Evolutionary conservation across 2,113 vertebrate species (phyloP), one percentile per base, ranked within the genome.

Genomic region (Ivindomyrus marchei): DNA sequence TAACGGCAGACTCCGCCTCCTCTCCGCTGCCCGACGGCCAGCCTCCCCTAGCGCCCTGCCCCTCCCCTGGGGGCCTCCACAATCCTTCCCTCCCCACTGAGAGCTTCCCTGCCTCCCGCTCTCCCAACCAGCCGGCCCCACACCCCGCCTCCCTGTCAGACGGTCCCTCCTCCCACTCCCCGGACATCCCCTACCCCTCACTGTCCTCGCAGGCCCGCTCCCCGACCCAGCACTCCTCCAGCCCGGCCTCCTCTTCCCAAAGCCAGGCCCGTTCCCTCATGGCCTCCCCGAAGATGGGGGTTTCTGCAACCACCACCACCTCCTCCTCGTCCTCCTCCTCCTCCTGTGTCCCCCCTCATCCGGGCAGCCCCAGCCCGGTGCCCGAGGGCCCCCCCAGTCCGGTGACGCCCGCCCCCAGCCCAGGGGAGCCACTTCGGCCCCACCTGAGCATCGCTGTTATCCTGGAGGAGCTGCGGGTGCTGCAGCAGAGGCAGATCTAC

Each of bases 401-500:
- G 19, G 94, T 96, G 53, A 95, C 96, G n/a, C 95, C 96, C 0
- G 94, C 92, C 21, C 94, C 95, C 15, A 96, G 95, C 39, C 58
- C 91, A 90, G 0, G 95, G 93, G 77, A 91, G 95, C 31, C 95
- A 91, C 90, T 94, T 95, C 88, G 93, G 94, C 2, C 95, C 92
- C 5, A 95, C 91, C 85, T 95, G 56, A 95, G 95, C 91, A 96
- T 98, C 90, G 97, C 97, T 0, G 95, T 98, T 11, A 97, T 98
- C 27, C 90, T 98, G 87, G 97, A 98, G 92, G 97, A 98, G 93
- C 96, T 98, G 2, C 94, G 97, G 24, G 96, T 98, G 88, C 92
- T 98, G 83, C 97, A 98, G 92, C 97, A 98, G 93, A 94, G 97
- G 49, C 97, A 98, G 92, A 97, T 98, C 89, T 97, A 98, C 92